Base-by-base conservation (phyloP, 2,888 invertebrate species). In the Lysandra coridon region DNA sequence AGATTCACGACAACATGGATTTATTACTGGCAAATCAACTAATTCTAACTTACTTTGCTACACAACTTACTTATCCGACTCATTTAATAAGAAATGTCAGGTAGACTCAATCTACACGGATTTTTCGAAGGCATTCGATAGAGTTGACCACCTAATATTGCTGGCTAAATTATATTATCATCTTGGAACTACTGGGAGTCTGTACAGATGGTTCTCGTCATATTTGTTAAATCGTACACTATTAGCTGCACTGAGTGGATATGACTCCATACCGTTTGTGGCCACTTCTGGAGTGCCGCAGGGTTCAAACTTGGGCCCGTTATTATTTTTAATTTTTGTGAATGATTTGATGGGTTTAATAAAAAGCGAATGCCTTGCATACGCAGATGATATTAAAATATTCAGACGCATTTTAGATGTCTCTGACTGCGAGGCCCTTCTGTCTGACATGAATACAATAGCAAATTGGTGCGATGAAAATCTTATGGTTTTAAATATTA, bases 271-370 rank as follows among this genome's bases (percentile, higher is more conserved):
- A 23, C 73, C 78, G 17, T 73, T 57, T 73, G 6, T 73, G 14
- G 33, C 73, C 14, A 78, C 14, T 44, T 73, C 78, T n/a, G 73
- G 73, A 17, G 78, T 73, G 6, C 60, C 60, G 4, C 74, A 74
- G 37, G 74, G 79, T 30, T 79, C 74, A 12, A 79, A 64, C n/a
- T 73, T 74, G n/a, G 79, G 79, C 12, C 79, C 79, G 17, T 14
- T 74, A 10, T 57, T 79, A 60, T 79, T 79, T 60, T 23, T 79
- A 1, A 74, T 79, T 30, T 79, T 79, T 57, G 37, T 74, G 5
- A 78, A 78, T 30, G 73, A 78, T 57, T 37, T 80, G 37, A 40
- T 80, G 14, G 12, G 37, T 23, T n/a, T 53, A 53, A 80, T 78
- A 4, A n/a, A 64, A 37, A 73, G 76, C 78, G 53, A 78, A 62